Base-by-base conservation (phyloP, 1,140 invertebrate species). In the Penaeus chinensis region DNA sequence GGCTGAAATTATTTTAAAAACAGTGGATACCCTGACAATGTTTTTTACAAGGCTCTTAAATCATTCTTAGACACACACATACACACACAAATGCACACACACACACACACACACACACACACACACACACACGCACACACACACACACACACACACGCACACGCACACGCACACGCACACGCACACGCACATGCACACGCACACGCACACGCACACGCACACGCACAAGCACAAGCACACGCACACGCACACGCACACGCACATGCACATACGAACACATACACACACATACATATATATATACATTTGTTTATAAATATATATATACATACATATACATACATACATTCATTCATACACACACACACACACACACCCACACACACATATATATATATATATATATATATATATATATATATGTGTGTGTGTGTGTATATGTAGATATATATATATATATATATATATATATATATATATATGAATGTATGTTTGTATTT, bases 31-130 rank as follows among this genome's bases (percentile, higher is more conserved):
- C n/a, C n/a, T n/a, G n/a, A n/a, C n/a, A n/a, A n/a, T n/a, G n/a
- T n/a, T n/a, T n/a, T n/a, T n/a, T n/a, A n/a, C n/a, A n/a, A n/a
- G n/a, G n/a, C n/a, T n/a, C n/a, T n/a, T n/a, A n/a, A n/a, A n/a
- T n/a, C n/a, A n/a, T n/a, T n/a, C 37, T 54, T 78, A 37, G 10
- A 78, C 37, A 78, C 37, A 81, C n/a, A 62, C n/a, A 62, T 61
- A 81, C n/a, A 81, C n/a, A 81, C n/a, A 81, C n/a, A 81, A 3
- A 81, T 61, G 62, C 7, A 81, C n/a, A 81, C n/a, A 81, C n/a
- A 81, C n/a, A 81, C n/a, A 81, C n/a, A 81, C n/a, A 81, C n/a
- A 81, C n/a, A 61, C 19, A 61, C n/a, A 81, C n/a, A 81, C n/a
- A 81, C n/a, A 81, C n/a, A 81, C n/a, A 61, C n/a, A 81, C n/a